phyloP scores from a whole-genome alignment of 1,140 invertebrate species.

The Trachymyrmex septentrionalis region DNA sequence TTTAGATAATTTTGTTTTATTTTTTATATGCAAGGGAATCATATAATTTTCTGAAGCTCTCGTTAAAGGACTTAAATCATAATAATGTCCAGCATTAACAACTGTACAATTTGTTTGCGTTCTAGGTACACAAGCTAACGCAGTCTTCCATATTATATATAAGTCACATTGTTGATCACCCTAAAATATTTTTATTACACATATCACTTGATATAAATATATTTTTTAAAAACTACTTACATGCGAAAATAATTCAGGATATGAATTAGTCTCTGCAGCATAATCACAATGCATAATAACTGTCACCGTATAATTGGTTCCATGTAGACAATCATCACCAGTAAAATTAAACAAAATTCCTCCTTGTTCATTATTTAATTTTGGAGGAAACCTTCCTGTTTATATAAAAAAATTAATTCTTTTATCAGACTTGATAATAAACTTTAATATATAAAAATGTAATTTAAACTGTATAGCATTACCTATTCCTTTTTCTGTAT shows the following conservation, averaged over 20 bases:
- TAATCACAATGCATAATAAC: constrained; percentile 82
- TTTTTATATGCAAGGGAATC: constrained; percentile 57
- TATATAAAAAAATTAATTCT: constrained; percentile 47
- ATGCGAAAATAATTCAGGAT: constrained; percentile 72
- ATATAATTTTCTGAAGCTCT: constrained; percentile 81
- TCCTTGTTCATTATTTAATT: constrained; percentile 60
- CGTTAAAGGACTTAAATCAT: constrained; percentile 79
- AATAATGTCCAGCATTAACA: constrained; percentile 71
- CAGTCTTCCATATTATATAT: constrained; percentile 74
- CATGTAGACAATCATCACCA: constrained; percentile 76
- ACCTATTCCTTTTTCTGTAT: constrained; percentile 80
- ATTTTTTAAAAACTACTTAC: constrained; percentile 65
- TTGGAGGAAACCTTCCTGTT: constrained; percentile 77
- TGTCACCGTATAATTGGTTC: constrained; percentile 73
- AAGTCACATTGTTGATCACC: constrained; percentile 70
- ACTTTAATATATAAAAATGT: constrained; percentile 16
- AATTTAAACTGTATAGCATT: constrained; percentile 22
- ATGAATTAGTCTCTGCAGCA: constrained; percentile 48
- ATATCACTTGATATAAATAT: constrained; percentile 8
- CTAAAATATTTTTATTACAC: constrained; percentile 60
- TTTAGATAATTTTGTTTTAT: constrained; percentile 33
- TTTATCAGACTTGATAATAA: constrained; percentile 10
- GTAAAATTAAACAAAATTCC: constrained; percentile 77
- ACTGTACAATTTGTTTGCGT: constrained; percentile 76
- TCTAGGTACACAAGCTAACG: constrained; percentile 70